Evolutionary conservation across 2,888 invertebrate species (phyloP), one percentile per base, ranked within the genome.

Genomic region (Acleris sparsana): DNA sequence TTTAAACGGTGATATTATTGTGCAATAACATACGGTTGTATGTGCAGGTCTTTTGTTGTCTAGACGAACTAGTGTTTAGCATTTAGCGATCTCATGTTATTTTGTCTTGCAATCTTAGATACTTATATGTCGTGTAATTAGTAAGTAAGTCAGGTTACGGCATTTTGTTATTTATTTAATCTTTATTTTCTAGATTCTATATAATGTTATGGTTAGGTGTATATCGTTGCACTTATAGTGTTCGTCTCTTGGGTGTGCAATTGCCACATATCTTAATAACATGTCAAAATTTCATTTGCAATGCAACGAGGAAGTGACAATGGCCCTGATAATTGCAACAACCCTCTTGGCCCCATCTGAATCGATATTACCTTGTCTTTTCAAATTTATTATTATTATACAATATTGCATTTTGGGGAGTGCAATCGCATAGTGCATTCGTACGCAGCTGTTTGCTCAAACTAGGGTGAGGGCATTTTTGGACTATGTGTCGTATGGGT

Each of bases 351-450:
- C 77, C 76, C 81, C 80, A 72, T 72, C 71, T 69, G 69, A 79
- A 76, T 82, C 82, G 79, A 81, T 77, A 83, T 80, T 85, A 85
- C 86, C 87, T 86, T 85, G 88, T 87, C 88, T 89, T 85, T 86
- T 81, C 80, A 80, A 87, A 89, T 90, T 88, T 91, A 91, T 88
- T 90, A 89, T 89, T 90, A 89, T 88, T 86, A 86, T 79, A 82
- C 83, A 85, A 87, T 84, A 85, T 86, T 89, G 88, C 87, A 84
- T 84, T 85, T 79, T 77, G 84, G 79, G 89, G 87, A 85, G 82
- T 80, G 77, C 78, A 80, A 83, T 85, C 79, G 80, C 81, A 84
- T 80, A 83, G 84, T 85, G 86, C 87, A 85, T 84, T 86, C 78
- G 83, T 75, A 78, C 77, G 84, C 90, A 91, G 91, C 91, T 91